These are phyloP conservation scores for Ctenicera cuprea DNA, from an alignment of 2,888 invertebrate species.

Conservation along the genomic window DNA sequence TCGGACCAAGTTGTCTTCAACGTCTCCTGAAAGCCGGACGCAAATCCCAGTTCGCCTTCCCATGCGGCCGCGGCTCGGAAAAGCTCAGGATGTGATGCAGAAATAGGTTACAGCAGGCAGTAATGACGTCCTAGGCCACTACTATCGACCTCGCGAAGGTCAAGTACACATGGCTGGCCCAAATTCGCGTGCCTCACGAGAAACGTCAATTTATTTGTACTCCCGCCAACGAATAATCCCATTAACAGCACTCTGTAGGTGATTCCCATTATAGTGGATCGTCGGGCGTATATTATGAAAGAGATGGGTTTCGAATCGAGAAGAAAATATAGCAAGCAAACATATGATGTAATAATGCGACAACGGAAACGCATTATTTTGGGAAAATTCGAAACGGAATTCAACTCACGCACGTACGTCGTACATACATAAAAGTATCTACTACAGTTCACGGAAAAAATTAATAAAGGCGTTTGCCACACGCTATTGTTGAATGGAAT, in stretches of 20 bases:
- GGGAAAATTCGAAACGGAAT: background rate
- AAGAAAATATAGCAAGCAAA: background rate
- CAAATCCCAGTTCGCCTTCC: slow-evolving; percentile 11
- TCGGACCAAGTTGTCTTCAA: slow-evolving; percentile 13
- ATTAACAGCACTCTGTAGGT: slow-evolving; percentile 24
- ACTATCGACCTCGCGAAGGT: slow-evolving; percentile 44
- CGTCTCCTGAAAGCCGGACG: slow-evolving; percentile 16
- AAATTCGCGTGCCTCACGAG: slow-evolving; percentile 53
- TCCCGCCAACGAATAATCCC: slow-evolving; percentile 20
- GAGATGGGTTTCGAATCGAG: slow-evolving; percentile 19
- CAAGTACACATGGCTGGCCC: slow-evolving; percentile 42
- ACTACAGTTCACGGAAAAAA: too few species aligned
- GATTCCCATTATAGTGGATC: slow-evolving; percentile 12
- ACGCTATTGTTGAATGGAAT: too few species aligned
- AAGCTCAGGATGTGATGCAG: slow-evolving; percentile 24
- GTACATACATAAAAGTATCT: too few species aligned
- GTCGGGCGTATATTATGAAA: slow-evolving; percentile 3
- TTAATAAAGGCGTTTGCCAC: too few species aligned
- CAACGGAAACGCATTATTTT: background rate
- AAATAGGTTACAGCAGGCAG: slow-evolving; percentile 6
- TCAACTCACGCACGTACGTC: background rate
- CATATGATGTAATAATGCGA: background rate
- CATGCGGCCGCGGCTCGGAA: background rate
- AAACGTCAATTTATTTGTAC: slow-evolving; percentile 45
- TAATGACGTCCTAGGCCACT: slow-evolving; percentile 32